These are phyloP conservation scores for Diglossa brunneiventris DNA, from an alignment of 2,113 vertebrate genomes.

Conservation along the genomic window DNA sequence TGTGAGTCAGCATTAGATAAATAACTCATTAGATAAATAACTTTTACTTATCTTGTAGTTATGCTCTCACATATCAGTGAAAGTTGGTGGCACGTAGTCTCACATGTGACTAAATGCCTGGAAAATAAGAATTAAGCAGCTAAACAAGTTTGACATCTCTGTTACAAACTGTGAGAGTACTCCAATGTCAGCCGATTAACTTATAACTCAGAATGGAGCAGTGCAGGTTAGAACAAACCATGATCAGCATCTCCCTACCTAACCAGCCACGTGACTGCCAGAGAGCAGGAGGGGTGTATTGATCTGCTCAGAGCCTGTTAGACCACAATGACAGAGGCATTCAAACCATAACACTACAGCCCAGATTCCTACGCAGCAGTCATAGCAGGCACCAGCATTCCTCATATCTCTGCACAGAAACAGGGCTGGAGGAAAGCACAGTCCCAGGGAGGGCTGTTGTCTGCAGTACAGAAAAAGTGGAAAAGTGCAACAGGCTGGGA, in stretches of 20 bases:
- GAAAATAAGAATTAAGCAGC: not conserved
- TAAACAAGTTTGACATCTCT: not conserved
- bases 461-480: not conserved
- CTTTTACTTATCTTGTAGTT: not conserved
- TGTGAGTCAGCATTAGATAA: not conserved
- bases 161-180: not conserved
- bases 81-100: not conserved
- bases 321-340: rapidly evolving
- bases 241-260: not conserved
- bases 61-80: not conserved
- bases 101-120: not conserved
- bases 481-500: not conserved
- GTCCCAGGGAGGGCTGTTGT: not conserved
- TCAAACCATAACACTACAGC: not conserved
- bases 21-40: not conserved
- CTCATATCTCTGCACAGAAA: not conserved
- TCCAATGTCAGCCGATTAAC: not conserved
- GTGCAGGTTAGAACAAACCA: not conserved
- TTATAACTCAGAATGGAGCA: not conserved
- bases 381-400: rapidly evolving
- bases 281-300: rapidly evolving
- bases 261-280: rapidly evolving
- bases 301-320: not conserved
- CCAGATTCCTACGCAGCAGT: not conserved
- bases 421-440: not conserved